Evolutionary conservation across 2,113 vertebrate genomes (phyloP).

Genomic region (Nettapus auritus): DNA sequence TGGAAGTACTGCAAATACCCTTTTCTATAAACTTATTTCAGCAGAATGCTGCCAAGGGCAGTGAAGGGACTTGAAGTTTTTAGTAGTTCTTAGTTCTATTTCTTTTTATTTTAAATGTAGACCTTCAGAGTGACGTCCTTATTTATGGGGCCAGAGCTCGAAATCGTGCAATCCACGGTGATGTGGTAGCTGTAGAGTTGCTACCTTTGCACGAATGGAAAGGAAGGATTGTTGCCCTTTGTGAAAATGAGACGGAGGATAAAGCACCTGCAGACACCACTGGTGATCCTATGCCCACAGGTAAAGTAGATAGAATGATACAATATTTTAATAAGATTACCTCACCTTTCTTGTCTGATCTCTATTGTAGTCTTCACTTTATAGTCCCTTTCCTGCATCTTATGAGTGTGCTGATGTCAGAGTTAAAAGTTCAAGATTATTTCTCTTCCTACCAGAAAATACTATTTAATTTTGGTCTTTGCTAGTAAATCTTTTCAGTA

Average conservation of each 20-base stretch:
- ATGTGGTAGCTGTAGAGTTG: conserved; percentile 88
- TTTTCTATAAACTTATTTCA: background rate
- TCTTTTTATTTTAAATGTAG: conserved; percentile 63
- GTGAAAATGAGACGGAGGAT: conserved; percentile 85
- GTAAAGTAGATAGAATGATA: conserved; percentile 54
- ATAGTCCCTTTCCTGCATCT: background rate
- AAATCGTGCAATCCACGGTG: conserved; percentile 91
- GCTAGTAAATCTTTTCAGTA: background rate
- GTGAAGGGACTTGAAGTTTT: background rate
- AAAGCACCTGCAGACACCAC: conserved; percentile 76
- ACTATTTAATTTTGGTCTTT: background rate
- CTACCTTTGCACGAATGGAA: conserved; percentile 88
- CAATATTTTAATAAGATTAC: background rate
- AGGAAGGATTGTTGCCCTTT: conserved; percentile 83
- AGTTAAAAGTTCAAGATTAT: background rate
- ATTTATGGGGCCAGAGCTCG: conserved; percentile 86
- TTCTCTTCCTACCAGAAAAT: background rate
- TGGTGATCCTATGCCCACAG: conserved; percentile 89
- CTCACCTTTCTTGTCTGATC: background rate
- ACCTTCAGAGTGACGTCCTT: conserved; percentile 83
- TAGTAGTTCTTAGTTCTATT: background rate
- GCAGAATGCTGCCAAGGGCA: background rate
- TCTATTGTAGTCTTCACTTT: background rate
- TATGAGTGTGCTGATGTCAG: background rate
- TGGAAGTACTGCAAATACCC: background rate